Percentiles rank a stretch among this genome's conserved stretches.
Evolutionary conservation across 2,113 vertebrate species (phyloP).

Genomic region (Sebastes fasciatus): DNA sequence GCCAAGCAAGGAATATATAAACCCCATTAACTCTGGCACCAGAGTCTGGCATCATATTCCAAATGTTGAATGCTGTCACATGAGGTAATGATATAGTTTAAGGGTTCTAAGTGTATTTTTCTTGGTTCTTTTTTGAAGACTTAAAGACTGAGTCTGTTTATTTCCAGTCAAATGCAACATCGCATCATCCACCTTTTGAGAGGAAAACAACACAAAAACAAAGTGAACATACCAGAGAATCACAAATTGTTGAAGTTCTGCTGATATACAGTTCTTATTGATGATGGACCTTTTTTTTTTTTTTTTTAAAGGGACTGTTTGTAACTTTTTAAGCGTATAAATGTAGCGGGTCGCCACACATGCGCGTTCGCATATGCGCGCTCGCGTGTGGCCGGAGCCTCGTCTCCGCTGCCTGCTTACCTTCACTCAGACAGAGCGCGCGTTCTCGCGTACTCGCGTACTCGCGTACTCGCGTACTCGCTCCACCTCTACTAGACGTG

Average conservation of each 20-base stretch:
- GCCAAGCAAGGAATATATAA: neutral
- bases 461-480: no score
- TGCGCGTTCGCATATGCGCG: no score
- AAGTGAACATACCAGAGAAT: neutral
- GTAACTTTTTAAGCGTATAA: no score
- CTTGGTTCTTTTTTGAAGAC: neutral
- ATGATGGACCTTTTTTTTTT: neutral
- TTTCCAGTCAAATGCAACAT: neutral
- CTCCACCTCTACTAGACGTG: no score
- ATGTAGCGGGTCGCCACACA: no score
- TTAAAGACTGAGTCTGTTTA: neutral
- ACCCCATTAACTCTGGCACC: neutral
- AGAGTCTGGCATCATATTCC: no score
- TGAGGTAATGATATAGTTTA: neutral
- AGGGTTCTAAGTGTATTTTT: neutral
- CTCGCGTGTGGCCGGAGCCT: no score
- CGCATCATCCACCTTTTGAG: neutral
- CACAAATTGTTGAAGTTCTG: neutral
- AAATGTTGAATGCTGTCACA: no score
- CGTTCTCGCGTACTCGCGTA: no score
- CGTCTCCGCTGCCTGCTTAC: no score
- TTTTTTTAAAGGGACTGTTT: no score
- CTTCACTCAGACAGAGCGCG: no score
- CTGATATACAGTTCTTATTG: neutral
- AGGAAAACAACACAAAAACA: conserved; percentile 11